Base-by-base conservation (phyloP, 1,140 invertebrate species). In the Microplitis mediator region DNA sequence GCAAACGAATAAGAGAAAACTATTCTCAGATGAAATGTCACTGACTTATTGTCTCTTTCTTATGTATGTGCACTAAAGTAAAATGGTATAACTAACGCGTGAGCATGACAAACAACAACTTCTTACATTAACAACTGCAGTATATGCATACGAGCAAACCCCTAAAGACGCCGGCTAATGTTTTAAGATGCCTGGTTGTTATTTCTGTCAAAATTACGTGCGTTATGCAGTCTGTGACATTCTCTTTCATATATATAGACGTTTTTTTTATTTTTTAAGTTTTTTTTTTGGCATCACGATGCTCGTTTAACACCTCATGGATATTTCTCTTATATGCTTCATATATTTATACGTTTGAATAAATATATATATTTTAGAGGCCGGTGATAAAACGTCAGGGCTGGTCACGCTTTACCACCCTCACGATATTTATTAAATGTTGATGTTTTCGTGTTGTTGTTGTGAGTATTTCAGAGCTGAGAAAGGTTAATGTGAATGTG, bases 191-290 rank as follows among this genome's bases (percentile, higher is more conserved):
- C 64, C 69, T 14, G 74, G 66, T 14, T 69, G 82, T 86, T 86
- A 85, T 86, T 86, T 86, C 81, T 80, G 84, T 86, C 83, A 86
- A 86, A 86, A 85, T 81, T 83, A 78, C 81, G 75, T 84, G 39
- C 39, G 39, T 45, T 45, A 45, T 45, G 39, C 84, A 81, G 79
- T 77, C 78, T 71, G 4, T 74, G 76, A 75, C 74, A 73, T 80
- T 79, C 77, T 72, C 64, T 69, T 71, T 78, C 74, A 73, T 64
- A 70, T 76, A 50, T 50, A 23, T 23, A 23, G 0, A 23, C 2
- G 23, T 23, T 23, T 23, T 23, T 1, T 23, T 23, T 23, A 23
- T 23, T 23, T 23, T 23, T 23, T 23, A 1, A 0, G 2, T 1
- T 23, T 67, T 50, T 67, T 67, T 23, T 23, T 50, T 50, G 31